Percentiles rank a stretch among this genome's conserved stretches.
phyloP scores from a whole-genome alignment of 2,888 invertebrate species.

The Diachrysia chrysitis region DNA sequence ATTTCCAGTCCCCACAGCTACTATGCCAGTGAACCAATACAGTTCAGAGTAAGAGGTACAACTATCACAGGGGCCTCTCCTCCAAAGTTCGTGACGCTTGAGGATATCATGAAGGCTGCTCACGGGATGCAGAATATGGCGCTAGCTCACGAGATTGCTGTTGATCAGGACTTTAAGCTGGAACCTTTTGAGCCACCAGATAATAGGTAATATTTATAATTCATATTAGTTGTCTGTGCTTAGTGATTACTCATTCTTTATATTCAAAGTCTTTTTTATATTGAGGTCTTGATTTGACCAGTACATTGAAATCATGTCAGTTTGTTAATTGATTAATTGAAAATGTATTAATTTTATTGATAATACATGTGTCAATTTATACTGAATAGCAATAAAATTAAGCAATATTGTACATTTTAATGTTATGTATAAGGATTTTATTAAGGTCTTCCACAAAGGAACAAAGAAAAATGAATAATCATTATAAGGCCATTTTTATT shows the following conservation, averaged over 20 bases:
- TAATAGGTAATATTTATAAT: slow-evolving; percentile 89
- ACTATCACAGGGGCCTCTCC: slow-evolving; percentile 92
- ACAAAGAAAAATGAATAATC: no score
- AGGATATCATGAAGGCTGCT: slow-evolving; percentile 96
- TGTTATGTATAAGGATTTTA: neutral
- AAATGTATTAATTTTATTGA: no score
- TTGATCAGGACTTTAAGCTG: slow-evolving; percentile 97
- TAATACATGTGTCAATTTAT: no score
- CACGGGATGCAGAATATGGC: slow-evolving; percentile 97
- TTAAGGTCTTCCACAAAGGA: no score
- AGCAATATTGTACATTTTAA: neutral
- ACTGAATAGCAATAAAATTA: no score
- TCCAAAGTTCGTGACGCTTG: slow-evolving; percentile 94
- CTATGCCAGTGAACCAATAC: slow-evolving; percentile 82
- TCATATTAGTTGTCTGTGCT: no score
- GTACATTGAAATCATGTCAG: no score
- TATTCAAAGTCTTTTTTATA: no score
- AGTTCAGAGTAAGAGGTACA: slow-evolving; percentile 90
- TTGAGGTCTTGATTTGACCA: no score
- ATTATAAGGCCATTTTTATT: neutral
- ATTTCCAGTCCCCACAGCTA: slow-evolving; percentile 68
- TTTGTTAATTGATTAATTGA: no score
- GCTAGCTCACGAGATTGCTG: slow-evolving; percentile 98
- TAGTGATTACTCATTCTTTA: no score
- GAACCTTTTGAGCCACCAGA: slow-evolving; percentile 94